Evolutionary conservation across 1,140 invertebrate species (phyloP).

Genomic region (Trachymyrmex septentrionalis): DNA sequence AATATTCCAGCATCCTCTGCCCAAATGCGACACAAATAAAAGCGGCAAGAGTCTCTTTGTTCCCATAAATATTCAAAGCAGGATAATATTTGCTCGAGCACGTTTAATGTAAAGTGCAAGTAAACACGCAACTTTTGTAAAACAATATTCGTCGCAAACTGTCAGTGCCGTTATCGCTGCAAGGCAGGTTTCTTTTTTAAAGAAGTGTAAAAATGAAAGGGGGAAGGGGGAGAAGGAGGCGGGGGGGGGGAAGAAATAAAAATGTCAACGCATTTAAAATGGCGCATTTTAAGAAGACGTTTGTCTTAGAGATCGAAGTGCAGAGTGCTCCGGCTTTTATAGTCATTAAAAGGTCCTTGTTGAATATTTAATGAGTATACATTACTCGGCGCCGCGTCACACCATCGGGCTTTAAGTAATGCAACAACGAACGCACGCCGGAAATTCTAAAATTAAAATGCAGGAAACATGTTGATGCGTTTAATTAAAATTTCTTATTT

Average conservation of each 20-base stretch:
- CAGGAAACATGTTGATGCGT: slow-evolving; percentile 23
- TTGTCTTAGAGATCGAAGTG: slow-evolving; percentile 45
- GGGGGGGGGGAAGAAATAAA: neutral
- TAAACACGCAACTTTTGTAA: slow-evolving; percentile 52
- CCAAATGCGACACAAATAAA: slow-evolving; percentile 49
- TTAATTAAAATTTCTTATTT: slow-evolving; percentile 41
- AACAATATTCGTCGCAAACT: slow-evolving; percentile 41
- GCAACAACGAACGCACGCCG: neutral
- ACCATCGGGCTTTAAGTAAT: neutral
- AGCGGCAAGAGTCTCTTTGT: slow-evolving; percentile 13
- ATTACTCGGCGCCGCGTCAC: slow-evolving; percentile 16
- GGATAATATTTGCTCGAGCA: slow-evolving; percentile 59
- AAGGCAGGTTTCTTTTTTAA: neutral
- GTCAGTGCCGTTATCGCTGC: neutral
- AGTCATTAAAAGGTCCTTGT: slow-evolving; percentile 38
- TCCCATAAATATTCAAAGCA: slow-evolving; percentile 56
- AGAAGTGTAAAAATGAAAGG: slow-evolving; percentile 5
- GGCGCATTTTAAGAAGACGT: slow-evolving; percentile 19
- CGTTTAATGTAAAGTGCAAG: slow-evolving; percentile 60
- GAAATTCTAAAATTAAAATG: slow-evolving; percentile 40
- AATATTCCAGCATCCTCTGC: slow-evolving; percentile 30
- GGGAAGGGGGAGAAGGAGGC: fast-evolving
- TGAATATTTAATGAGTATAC: slow-evolving; percentile 54
- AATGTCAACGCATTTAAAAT: slow-evolving; percentile 19
- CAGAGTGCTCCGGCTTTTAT: slow-evolving; percentile 47